phyloP scores from a whole-genome alignment of 2,113 vertebrate species.

The Gallinago undulata region DNA sequence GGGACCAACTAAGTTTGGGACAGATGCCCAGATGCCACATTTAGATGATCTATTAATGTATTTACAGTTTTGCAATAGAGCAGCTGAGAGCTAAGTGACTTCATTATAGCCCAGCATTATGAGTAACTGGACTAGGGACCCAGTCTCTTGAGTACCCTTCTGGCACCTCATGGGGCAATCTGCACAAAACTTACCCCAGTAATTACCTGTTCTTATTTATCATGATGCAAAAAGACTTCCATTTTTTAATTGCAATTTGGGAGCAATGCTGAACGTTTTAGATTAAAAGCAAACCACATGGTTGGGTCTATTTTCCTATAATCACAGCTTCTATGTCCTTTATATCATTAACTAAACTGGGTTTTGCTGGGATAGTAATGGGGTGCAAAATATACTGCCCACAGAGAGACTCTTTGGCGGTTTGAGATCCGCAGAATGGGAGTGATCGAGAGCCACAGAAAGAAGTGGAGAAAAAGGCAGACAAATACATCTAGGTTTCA shows the following conservation, averaged over 20 bases:
- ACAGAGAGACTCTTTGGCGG: background rate
- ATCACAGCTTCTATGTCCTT: background rate
- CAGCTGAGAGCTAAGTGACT: background rate
- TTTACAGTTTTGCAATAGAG: constrained; percentile 3
- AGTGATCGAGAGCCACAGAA: background rate
- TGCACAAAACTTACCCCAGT: background rate
- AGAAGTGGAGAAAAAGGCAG: background rate
- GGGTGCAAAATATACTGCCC: background rate
- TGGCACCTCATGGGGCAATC: background rate
- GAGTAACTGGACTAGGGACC: background rate
- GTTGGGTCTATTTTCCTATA: background rate
- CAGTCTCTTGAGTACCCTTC: background rate
- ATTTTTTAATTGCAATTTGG: background rate
- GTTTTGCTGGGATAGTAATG: background rate
- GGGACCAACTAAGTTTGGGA: background rate
- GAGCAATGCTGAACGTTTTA: background rate
- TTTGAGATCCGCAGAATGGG: no score
- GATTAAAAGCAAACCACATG: background rate
- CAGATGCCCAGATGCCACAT: background rate
- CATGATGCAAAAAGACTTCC: background rate
- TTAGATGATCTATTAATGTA: background rate
- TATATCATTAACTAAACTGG: background rate
- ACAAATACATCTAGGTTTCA: background rate
- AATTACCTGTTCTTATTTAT: background rate
- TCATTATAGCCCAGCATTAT: background rate